Conservation (phyloP, 2,797 vertebrate genomes). For the Synanceia verrucosa region DNA sequence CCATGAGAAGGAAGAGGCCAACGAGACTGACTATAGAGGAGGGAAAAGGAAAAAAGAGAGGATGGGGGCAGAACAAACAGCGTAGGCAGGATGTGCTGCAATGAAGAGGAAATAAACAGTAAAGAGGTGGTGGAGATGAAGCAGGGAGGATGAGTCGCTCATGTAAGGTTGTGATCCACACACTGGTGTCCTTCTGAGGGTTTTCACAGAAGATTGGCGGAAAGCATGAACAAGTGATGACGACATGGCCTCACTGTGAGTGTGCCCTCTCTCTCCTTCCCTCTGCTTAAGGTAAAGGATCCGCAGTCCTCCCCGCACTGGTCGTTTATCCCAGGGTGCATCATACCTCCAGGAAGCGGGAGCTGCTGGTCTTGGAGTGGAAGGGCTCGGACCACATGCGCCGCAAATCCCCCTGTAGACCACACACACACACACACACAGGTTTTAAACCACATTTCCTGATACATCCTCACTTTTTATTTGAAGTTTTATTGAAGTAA, state of each 20-base stretch:
- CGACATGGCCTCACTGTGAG: constrained; percentile 76
- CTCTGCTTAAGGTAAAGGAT: constrained; percentile 63
- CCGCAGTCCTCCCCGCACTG: constrained; percentile 73
- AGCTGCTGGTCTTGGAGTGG: constrained; percentile 94
- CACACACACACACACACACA: background rate
- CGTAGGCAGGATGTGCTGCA: constrained; percentile 63
- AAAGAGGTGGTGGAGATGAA: constrained; percentile 60
- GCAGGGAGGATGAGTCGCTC: constrained; percentile 57
- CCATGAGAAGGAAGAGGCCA: constrained; percentile 33
- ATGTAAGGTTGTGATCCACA: constrained; percentile 77
- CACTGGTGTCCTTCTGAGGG: constrained; percentile 66
- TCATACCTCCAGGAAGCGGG: constrained; percentile 99
- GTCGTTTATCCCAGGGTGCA: constrained; percentile 75
- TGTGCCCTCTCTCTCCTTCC: constrained; percentile 69
- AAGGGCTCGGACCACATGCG: constrained; percentile 99
- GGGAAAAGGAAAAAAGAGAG: constrained; percentile 2
- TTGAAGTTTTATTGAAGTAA: background rate
- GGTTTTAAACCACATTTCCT: background rate
- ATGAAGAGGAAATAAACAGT: constrained; percentile 64
- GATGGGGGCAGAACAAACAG: constrained; percentile 27
- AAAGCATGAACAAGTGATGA: constrained; percentile 79
- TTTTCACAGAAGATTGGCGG: constrained; percentile 70
- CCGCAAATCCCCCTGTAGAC: constrained; percentile 92
- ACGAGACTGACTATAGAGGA: constrained; percentile 28
- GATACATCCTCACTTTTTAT: background rate